Evolutionary conservation across 2,888 invertebrate species (phyloP).

Genomic region (Hemithea aestivaria): DNA sequence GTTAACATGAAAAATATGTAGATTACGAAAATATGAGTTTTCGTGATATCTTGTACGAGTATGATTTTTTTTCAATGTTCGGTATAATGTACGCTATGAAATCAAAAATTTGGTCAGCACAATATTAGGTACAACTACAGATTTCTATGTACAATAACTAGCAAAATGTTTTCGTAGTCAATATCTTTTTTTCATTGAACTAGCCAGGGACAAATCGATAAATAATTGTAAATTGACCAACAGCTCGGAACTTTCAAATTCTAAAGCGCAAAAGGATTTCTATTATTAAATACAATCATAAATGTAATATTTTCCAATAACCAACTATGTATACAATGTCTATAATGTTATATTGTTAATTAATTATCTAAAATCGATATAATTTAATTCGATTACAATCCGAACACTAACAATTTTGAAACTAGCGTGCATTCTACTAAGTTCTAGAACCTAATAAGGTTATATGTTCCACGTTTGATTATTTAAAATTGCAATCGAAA

Average conservation of each 20-base stretch:
- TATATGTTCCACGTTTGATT: slow-evolving; percentile 46
- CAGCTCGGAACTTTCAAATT: slow-evolving; percentile 16
- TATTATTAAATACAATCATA: slow-evolving; percentile 18
- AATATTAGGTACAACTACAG: too few relatives aligned
- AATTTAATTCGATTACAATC: slow-evolving; percentile 62
- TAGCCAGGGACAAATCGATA: slow-evolving; percentile 7
- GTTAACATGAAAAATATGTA: too few relatives aligned
- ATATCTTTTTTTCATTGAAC: background rate
- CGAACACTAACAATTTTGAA: slow-evolving; percentile 72
- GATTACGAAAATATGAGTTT: too few relatives aligned
- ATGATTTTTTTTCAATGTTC: too few relatives aligned
- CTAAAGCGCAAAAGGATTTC: slow-evolving; percentile 23
- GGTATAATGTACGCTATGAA: too few relatives aligned
- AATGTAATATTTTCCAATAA: slow-evolving; percentile 17
- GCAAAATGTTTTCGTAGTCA: background rate
- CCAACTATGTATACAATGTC: too few relatives aligned
- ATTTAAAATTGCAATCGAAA: slow-evolving; percentile 45
- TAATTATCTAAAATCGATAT: slow-evolving; percentile 46
- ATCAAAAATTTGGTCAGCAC: too few relatives aligned
- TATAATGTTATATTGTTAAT: slow-evolving; percentile 30
- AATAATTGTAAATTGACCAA: slow-evolving; percentile 5
- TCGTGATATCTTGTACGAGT: too few relatives aligned
- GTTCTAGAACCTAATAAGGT: slow-evolving; percentile 54
- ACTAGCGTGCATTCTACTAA: slow-evolving; percentile 75
- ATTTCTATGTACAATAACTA: too few relatives aligned